Conservation (phyloP, 1,140 invertebrate species). For the Potamilus streckersoni region DNA sequence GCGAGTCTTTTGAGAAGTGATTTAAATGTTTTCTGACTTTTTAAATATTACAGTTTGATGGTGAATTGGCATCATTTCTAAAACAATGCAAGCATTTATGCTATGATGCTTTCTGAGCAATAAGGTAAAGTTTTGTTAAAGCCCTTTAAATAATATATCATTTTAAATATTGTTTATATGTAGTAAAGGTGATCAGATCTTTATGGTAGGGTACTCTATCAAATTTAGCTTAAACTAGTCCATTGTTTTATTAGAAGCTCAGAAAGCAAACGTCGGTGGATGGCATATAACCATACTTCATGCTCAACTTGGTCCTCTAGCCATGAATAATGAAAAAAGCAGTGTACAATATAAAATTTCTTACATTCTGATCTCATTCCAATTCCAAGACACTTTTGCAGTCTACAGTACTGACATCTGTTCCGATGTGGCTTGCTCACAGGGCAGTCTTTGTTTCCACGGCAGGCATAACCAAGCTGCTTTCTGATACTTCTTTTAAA, state of each 20-base stretch:
- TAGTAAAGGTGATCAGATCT: too few species aligned
- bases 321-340: constrained; percentile 8
- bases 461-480: constrained; percentile 94
- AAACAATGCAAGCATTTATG: too few species aligned
- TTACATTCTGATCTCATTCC: constrained; percentile 99
- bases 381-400: constrained; percentile 96
- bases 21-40: too few species aligned
- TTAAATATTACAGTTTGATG: too few species aligned
- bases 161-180: too few species aligned
- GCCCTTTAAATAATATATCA: too few species aligned
- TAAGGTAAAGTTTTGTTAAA: too few species aligned
- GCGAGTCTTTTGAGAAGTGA: too few species aligned
- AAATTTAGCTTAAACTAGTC: too few species aligned
- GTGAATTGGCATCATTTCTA: too few species aligned
- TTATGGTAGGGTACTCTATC: too few species aligned
- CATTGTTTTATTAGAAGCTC: not conserved
- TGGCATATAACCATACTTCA: not conserved
- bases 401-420: constrained; percentile 96
- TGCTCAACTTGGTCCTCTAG: not conserved
- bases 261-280: not conserved
- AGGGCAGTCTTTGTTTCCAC: constrained; percentile 94
- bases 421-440: constrained; percentile 96
- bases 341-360: constrained; percentile 54
- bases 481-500: constrained; percentile 85
- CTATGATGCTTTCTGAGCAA: too few species aligned